Conservation (phyloP, 2,797 vertebrate genomes). For the Zenarchopterus dispar region DNA sequence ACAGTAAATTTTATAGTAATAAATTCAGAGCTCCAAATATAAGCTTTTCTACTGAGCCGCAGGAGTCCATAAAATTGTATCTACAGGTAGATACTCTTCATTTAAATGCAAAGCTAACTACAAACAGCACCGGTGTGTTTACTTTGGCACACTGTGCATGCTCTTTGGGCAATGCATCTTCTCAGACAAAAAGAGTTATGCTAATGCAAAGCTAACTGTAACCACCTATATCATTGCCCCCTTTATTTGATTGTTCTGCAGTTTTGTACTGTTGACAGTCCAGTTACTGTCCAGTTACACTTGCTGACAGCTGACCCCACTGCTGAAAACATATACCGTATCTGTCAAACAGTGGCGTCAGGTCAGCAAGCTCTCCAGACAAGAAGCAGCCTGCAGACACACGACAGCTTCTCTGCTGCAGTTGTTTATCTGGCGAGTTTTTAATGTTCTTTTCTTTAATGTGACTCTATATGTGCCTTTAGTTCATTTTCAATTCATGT, state of each 20-base stretch:
- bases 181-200: background rate
- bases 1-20: too few species aligned
- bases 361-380: conserved; percentile 6
- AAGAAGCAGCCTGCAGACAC: background rate
- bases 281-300: background rate
- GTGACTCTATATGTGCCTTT: background rate
- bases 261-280: conserved; percentile 4
- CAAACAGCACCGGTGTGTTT: background rate
- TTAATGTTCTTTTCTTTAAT: background rate
- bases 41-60: too few species aligned
- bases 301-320: conserved; percentile 11
- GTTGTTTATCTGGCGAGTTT: background rate
- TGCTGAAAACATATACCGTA: background rate
- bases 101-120: background rate
- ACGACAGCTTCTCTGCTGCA: background rate
- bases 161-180: background rate
- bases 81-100: too few species aligned
- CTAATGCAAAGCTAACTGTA: background rate
- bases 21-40: too few species aligned
- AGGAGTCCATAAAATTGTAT: too few species aligned
- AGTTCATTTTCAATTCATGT: too few species aligned
- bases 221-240: background rate
- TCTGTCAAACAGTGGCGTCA: conserved; percentile 8
- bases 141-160: background rate
- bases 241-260: conserved; percentile 3